Conservation (phyloP, 2,113 vertebrate genomes). For the Melanotaenia duboulayi region DNA sequence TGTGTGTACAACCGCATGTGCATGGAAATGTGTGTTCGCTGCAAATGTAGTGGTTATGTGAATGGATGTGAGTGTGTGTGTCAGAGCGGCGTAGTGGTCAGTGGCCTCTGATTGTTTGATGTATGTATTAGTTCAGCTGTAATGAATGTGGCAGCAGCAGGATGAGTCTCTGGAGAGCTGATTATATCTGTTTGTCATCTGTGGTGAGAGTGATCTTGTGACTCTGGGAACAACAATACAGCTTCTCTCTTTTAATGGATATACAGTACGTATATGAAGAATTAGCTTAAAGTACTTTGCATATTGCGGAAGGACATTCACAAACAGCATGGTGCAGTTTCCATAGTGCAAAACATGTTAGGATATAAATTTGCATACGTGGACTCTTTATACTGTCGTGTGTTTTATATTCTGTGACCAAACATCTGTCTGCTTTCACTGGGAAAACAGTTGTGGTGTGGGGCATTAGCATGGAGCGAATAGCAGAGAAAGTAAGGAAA, state of each 20-base stretch:
- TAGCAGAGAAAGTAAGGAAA: slow-evolving; percentile 49
- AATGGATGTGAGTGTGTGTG: slow-evolving; percentile 24
- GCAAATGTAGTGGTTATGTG: slow-evolving; percentile 28
- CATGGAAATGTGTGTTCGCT: slow-evolving; percentile 39
- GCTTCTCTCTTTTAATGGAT: slow-evolving; percentile 42
- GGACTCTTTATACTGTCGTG: slow-evolving; percentile 57
- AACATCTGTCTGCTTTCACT: slow-evolving; percentile 96
- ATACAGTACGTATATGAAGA: slow-evolving; percentile 24
- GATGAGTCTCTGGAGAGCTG: slow-evolving; percentile 76
- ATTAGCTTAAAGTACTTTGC: slow-evolving; percentile 43
- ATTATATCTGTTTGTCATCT: slow-evolving; percentile 79
- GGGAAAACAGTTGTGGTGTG: slow-evolving; percentile 88
- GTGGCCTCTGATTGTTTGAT: slow-evolving; percentile 71
- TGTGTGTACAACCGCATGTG: slow-evolving; percentile 27
- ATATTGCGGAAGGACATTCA: slow-evolving; percentile 33
- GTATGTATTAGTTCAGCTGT: slow-evolving; percentile 67
- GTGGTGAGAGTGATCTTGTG: slow-evolving; percentile 57
- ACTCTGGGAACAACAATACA: slow-evolving; percentile 60
- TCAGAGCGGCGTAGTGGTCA: slow-evolving; percentile 39
- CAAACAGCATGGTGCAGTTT: slow-evolving; percentile 41
- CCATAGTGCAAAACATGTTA: slow-evolving; percentile 22
- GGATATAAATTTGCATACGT: slow-evolving; percentile 49
- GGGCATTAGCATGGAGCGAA: slow-evolving; percentile 63
- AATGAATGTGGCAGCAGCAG: slow-evolving; percentile 67
- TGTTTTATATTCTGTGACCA: slow-evolving; percentile 84